Percentiles rank a stretch among this genome's conserved stretches.
phyloP scores from a whole-genome alignment of 64 coral and sea anemone genomes.

The Anthopleura sola region DNA sequence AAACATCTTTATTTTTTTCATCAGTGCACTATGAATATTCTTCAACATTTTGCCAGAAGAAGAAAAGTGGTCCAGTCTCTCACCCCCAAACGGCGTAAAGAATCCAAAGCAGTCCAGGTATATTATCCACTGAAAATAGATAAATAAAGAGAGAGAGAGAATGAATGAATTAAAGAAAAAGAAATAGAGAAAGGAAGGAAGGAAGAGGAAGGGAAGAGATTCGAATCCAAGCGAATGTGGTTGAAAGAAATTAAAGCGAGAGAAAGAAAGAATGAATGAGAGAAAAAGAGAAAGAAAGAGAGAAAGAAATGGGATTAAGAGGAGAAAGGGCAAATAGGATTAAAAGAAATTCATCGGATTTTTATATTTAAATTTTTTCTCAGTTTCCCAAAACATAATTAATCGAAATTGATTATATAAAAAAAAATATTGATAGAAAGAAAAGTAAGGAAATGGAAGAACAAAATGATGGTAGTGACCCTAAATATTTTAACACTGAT shows the following conservation, averaged over 20 bases:
- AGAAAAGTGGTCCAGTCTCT: conserved; percentile 60
- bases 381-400: no score
- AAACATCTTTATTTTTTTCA: no score
- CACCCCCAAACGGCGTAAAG: conserved; percentile 32
- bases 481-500: no score
- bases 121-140: background rate
- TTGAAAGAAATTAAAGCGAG: background rate
- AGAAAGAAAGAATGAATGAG: background rate
- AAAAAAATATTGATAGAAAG: no score
- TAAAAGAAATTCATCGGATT: no score
- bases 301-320: no score
- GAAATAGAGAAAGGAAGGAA: background rate
- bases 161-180: background rate
- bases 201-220: no score
- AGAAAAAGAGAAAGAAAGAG: background rate
- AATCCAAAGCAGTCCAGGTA: conserved; percentile 69
- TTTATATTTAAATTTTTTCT: no score
- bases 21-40: conserved; percentile 76
- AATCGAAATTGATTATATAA: no score
- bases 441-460: background rate
- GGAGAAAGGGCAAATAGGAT: no score
- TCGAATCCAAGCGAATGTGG: no score
- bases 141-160: background rate
- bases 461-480: background rate
- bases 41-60: conserved; percentile 58